A percentile compares a stretch with the other conserved stretches of the same genome.
These are phyloP conservation scores for Molorchus minor DNA, from an alignment of 2,888 invertebrate species.

Conservation along the genomic window DNA sequence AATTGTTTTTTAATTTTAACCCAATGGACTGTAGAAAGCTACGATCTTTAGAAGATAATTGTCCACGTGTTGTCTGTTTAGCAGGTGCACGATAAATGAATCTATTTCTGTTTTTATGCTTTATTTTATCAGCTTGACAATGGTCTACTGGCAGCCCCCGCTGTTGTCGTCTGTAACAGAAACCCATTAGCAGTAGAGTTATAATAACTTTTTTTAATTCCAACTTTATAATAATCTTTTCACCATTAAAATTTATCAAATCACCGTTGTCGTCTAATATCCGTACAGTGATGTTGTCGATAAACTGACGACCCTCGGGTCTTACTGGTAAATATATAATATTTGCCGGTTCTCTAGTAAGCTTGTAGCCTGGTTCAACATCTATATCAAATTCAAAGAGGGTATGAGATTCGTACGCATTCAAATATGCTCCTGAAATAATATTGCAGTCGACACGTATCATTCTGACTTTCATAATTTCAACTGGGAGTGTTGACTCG, in stretches of 20 bases:
- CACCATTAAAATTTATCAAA: constrained; percentile 18
- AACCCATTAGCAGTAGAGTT: not conserved
- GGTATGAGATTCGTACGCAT: constrained; percentile 11
- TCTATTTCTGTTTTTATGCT: not conserved
- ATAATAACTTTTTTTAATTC: constrained; percentile 18
- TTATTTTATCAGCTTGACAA: no score
- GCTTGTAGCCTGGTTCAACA: constrained; percentile 28
- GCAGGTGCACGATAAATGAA: not conserved
- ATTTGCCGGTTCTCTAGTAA: constrained; percentile 20
- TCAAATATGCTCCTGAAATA: no score
- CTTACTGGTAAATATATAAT: constrained; percentile 20
- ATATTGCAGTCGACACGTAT: constrained; percentile 21
- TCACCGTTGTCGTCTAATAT: constrained; percentile 23
- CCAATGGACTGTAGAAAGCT: no score
- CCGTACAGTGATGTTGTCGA: constrained; percentile 18
- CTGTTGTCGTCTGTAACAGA: not conserved
- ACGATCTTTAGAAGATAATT: no score
- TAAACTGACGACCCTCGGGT: constrained; percentile 19
- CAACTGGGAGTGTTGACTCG: constrained; percentile 3
- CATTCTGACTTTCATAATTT: constrained; percentile 26
- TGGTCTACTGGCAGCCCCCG: not conserved
- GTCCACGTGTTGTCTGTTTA: no score
- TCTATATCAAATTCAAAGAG: constrained; percentile 27
- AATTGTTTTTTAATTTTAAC: no score
- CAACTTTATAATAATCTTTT: constrained; percentile 25